Evolutionary conservation across 1,140 invertebrate genomes (phyloP).

Genomic region (Ceratina calcarata): DNA sequence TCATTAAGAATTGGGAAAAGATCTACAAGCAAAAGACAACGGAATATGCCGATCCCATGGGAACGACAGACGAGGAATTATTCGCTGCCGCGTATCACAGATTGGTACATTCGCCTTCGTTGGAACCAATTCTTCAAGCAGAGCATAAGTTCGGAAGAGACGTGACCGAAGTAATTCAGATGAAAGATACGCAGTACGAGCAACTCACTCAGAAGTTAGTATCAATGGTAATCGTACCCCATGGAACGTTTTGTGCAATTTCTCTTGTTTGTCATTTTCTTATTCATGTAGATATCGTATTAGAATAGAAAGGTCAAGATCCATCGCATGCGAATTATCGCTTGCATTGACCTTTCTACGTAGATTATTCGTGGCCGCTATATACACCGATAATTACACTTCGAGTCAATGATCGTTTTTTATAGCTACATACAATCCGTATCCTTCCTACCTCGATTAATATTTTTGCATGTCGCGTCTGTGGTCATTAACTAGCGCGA

Average conservation of each 20-base stretch:
- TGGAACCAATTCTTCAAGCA: slow-evolving; percentile 88
- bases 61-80: slow-evolving; percentile 87
- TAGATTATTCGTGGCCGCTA: slow-evolving; percentile 16
- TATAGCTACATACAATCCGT: neutral
- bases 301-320: slow-evolving; percentile 23
- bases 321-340: slow-evolving; percentile 20
- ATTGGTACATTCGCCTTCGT: slow-evolving; percentile 89
- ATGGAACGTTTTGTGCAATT: neutral
- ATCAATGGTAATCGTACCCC: neutral
- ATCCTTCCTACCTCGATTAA: neutral
- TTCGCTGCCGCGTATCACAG: slow-evolving; percentile 91
- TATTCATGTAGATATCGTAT: too few species aligned
- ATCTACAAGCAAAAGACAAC: slow-evolving; percentile 85
- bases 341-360: slow-evolving; percentile 36
- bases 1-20: slow-evolving; percentile 86
- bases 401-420: slow-evolving; percentile 5
- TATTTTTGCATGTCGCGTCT: neutral
- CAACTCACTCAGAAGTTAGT: slow-evolving; percentile 84
- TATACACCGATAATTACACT: slow-evolving; percentile 14
- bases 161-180: slow-evolving; percentile 84
- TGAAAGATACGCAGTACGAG: slow-evolving; percentile 84
- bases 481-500: neutral
- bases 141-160: slow-evolving; percentile 89
- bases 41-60: slow-evolving; percentile 85
- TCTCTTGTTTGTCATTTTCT: neutral